phyloP scores from a whole-genome alignment of 1,140 invertebrate species.

The Popillia japonica region DNA sequence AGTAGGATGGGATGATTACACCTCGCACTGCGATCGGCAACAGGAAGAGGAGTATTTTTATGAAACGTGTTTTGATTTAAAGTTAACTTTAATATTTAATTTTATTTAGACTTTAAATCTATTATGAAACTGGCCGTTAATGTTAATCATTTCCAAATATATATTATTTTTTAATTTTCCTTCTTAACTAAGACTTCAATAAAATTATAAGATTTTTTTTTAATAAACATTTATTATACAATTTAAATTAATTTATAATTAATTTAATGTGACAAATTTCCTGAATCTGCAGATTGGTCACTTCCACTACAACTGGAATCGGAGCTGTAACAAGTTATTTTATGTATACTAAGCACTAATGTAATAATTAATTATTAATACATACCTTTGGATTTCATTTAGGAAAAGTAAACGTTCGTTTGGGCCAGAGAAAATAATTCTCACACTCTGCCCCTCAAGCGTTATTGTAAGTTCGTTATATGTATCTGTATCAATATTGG shows the following conservation, averaged over 20 bases:
- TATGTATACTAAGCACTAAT: conserved; percentile 27
- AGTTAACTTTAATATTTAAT: too few species aligned
- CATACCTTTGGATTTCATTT: conserved; percentile 23
- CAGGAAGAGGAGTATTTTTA: too few species aligned
- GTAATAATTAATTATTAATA: too few species aligned
- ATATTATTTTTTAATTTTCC: conserved; percentile 5
- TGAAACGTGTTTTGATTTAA: too few species aligned
- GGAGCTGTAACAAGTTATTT: conserved; percentile 27
- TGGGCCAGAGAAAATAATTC: conserved; percentile 22
- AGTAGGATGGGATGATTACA: too few species aligned
- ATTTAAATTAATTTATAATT: conserved; percentile 32
- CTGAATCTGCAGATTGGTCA: conserved; percentile 6
- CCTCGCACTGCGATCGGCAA: too few species aligned
- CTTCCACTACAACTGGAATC: conserved; percentile 1
- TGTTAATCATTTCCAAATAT: conserved; percentile 28
- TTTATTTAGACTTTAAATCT: too few species aligned
- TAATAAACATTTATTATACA: conserved; percentile 31
- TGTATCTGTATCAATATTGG: conserved; percentile 6
- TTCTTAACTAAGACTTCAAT: conserved; percentile 25
- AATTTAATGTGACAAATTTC: conserved; percentile 23
- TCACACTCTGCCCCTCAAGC: not conserved
- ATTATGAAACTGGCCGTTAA: too few species aligned
- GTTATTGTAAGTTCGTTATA: conserved; percentile 5
- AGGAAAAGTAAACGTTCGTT: conserved; percentile 10
- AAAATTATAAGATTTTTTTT: conserved; percentile 31